phyloP scores from a whole-genome alignment of 2,797 vertebrate species.

The Triplophysa bombifrons region DNA sequence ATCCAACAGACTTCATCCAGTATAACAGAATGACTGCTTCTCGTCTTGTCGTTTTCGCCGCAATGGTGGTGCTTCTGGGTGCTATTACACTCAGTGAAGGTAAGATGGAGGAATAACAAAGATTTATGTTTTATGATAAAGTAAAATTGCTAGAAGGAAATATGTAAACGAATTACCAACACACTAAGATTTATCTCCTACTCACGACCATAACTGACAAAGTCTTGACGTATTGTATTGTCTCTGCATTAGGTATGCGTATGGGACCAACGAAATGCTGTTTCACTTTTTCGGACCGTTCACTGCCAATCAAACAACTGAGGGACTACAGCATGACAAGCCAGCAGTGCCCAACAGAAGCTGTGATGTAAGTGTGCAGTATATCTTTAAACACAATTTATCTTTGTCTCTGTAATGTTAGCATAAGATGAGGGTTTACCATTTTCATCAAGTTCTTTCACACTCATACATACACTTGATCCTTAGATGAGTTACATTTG shows the following conservation, averaged over 20 bases:
- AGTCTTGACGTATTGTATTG: background rate
- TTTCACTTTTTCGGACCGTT: conserved; percentile 53
- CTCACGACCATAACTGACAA: too few species aligned
- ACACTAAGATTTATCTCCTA: too few species aligned
- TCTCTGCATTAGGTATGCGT: conserved; percentile 55
- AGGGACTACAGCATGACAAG: conserved; percentile 65
- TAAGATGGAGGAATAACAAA: conserved; percentile 50
- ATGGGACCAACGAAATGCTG: conserved; percentile 70
- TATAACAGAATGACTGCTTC: conserved; percentile 63
- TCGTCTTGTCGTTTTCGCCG: conserved; percentile 65
- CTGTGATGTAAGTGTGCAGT: conserved; percentile 66
- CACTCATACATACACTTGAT: too few species aligned
- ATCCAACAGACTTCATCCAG: background rate
- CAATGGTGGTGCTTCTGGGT: conserved; percentile 64
- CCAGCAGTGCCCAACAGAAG: conserved; percentile 68
- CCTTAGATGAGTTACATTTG: background rate
- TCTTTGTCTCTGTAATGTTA: too few species aligned
- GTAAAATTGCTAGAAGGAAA: too few species aligned
- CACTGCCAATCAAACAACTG: conserved; percentile 48
- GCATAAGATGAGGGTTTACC: too few species aligned
- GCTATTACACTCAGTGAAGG: conserved; percentile 67
- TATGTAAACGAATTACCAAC: too few species aligned
- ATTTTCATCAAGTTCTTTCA: too few species aligned
- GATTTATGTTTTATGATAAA: background rate
- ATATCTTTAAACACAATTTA: background rate